phyloP scores from a whole-genome alignment of 2,888 invertebrate genomes.

The Mythimna impura region DNA sequence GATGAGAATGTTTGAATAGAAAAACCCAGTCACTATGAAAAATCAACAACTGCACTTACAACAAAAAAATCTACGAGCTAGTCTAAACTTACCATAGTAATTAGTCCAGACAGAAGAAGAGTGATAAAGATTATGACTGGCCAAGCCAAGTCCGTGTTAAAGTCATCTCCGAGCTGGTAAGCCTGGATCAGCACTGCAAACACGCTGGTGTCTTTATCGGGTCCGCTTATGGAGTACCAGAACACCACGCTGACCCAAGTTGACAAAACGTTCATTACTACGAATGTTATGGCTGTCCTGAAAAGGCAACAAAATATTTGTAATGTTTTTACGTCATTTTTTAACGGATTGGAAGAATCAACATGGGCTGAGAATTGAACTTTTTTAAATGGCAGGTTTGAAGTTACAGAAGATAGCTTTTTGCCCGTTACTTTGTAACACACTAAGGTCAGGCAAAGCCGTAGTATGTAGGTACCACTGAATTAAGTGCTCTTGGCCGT shows the following conservation, averaged over 20 bases:
- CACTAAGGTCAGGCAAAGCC: too few species aligned
- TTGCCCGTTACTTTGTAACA: background rate
- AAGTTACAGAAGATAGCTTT: too few species aligned
- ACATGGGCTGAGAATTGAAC: too few species aligned
- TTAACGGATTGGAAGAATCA: too few species aligned
- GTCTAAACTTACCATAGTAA: conserved; percentile 76
- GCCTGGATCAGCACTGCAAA: conserved; percentile 76
- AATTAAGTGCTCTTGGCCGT: background rate
- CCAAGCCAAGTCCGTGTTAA: conserved; percentile 71
- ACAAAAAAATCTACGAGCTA: background rate
- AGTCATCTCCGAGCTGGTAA: conserved; percentile 71
- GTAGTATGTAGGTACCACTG: too few species aligned
- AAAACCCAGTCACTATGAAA: background rate
- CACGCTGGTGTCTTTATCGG: conserved; percentile 68
- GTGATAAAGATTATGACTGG: conserved; percentile 73
- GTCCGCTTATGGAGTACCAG: conserved; percentile 78
- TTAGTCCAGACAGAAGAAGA: conserved; percentile 78
- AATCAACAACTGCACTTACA: too few species aligned
- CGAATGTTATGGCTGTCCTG: conserved; percentile 78
- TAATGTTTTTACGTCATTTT: too few species aligned
- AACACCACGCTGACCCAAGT: conserved; percentile 78
- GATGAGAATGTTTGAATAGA: too few species aligned
- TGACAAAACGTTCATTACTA: conserved; percentile 73
- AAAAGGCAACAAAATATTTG: conserved; percentile 41
- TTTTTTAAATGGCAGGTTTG: too few species aligned